A percentile compares a stretch with the other conserved stretches of the same genome.
phyloP scores from a whole-genome alignment of 2,113 vertebrate genomes.

The Caranx ignobilis region DNA sequence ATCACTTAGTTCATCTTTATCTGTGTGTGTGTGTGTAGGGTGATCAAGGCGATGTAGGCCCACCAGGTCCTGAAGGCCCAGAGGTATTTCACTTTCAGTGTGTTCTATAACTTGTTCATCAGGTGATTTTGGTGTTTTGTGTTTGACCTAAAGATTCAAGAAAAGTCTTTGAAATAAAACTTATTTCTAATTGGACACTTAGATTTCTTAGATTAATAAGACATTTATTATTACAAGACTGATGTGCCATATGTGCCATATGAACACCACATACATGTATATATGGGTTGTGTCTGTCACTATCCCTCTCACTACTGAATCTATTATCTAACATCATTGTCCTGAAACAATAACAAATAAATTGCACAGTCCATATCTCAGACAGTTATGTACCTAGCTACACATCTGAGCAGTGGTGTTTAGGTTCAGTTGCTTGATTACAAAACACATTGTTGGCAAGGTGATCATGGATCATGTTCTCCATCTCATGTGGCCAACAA shows the following conservation, averaged over 20 bases:
- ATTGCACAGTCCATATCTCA: neutral
- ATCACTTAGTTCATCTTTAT: constrained; percentile 29
- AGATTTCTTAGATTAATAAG: neutral
- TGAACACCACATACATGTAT: neutral
- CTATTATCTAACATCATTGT: neutral
- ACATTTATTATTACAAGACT: neutral
- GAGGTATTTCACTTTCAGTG: constrained; percentile 79
- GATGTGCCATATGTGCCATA: neutral
- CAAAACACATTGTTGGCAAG: neutral
- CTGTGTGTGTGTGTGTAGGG: constrained; percentile 82
- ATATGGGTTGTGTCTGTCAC: neutral
- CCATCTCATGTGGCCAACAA: neutral
- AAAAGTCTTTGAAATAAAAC: neutral
- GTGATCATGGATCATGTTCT: neutral
- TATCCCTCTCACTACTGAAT: neutral
- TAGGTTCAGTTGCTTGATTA: neutral
- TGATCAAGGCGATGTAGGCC: constrained; percentile 85
- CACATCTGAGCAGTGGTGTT: no score
- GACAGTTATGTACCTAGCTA: neutral
- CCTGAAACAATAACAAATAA: neutral
- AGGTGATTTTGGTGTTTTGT: neutral
- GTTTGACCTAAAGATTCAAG: neutral
- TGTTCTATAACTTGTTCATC: neutral
- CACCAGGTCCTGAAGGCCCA: constrained; percentile 84
- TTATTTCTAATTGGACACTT: neutral